Percentiles rank a stretch among this genome's conserved stretches.
Evolutionary conservation across 2,113 vertebrate genomes (phyloP).

Genomic region (Tympanuchus pallidicinctus): DNA sequence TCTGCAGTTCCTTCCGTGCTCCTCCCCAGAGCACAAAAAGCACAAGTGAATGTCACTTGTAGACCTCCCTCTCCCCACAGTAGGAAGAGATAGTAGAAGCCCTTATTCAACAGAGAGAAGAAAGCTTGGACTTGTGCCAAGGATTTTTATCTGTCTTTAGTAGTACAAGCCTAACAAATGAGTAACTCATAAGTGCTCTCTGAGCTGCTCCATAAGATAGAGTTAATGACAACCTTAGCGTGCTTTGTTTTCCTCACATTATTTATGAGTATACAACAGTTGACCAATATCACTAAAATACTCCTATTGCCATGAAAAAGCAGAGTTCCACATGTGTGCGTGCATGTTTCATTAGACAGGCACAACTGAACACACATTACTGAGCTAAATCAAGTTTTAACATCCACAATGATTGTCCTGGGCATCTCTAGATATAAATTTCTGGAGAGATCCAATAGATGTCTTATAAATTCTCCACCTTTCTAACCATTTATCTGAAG

Average conservation of each 20-base stretch:
- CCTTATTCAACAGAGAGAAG: background rate
- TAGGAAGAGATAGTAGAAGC: background rate
- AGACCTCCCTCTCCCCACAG: background rate
- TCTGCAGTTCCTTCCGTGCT: background rate
- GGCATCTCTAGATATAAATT: background rate
- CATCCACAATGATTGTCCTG: background rate
- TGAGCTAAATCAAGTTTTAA: background rate
- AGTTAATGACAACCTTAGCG: background rate
- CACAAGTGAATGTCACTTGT: background rate
- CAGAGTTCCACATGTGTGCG: background rate
- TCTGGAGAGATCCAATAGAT: background rate
- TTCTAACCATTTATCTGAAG: background rate
- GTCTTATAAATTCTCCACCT: background rate
- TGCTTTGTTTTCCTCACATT: background rate
- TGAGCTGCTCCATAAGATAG: background rate
- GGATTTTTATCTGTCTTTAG: background rate
- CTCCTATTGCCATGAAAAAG: background rate
- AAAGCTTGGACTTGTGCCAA: background rate
- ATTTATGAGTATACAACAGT: background rate
- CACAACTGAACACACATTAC: background rate
- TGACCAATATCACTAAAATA: background rate
- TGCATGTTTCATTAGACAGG: background rate
- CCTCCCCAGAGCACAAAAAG: background rate
- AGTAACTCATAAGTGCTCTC: background rate
- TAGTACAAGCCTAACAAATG: background rate